A percentile compares a stretch with the other conserved stretches of the same genome.
Evolutionary conservation across 2,888 invertebrate genomes (phyloP).

Genomic region (Drosophila trichaetosa): DNA sequence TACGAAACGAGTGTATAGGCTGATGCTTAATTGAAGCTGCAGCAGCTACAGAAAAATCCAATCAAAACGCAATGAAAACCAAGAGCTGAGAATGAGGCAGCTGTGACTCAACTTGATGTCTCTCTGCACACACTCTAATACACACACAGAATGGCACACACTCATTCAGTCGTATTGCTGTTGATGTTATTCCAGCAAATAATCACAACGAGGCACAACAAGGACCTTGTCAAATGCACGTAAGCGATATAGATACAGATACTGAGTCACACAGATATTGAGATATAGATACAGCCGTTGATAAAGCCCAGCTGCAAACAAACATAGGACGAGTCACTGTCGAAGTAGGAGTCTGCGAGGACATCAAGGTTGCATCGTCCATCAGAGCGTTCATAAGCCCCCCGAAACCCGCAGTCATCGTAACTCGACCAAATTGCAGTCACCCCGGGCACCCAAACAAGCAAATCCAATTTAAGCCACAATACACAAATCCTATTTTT

Average conservation of each 20-base stretch:
- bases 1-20: constrained; percentile 28
- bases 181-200: constrained; percentile 77
- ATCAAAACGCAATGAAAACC: constrained; percentile 78
- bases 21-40: constrained; percentile 72
- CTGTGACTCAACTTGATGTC: constrained; percentile 35
- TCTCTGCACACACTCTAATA: background rate
- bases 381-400: constrained; percentile 62
- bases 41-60: constrained; percentile 72
- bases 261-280: constrained; percentile 43
- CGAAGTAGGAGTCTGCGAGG: constrained; percentile 13
- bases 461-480: constrained; percentile 78
- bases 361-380: constrained; percentile 58
- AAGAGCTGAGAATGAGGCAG: constrained; percentile 37
- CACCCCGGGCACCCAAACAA: constrained; percentile 57
- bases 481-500: constrained; percentile 77
- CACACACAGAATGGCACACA: background rate
- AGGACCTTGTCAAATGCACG: constrained; percentile 74
- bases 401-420: constrained; percentile 24
- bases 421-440: constrained; percentile 59
- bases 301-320: constrained; percentile 58
- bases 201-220: constrained; percentile 66
- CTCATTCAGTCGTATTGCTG: constrained; percentile 33
- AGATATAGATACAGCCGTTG: constrained; percentile 56
- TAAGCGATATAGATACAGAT: constrained; percentile 66
- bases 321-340: constrained; percentile 18